These are phyloP conservation scores for Bombus waltoni DNA, from an alignment of 1,140 invertebrate species.

Conservation along the genomic window DNA sequence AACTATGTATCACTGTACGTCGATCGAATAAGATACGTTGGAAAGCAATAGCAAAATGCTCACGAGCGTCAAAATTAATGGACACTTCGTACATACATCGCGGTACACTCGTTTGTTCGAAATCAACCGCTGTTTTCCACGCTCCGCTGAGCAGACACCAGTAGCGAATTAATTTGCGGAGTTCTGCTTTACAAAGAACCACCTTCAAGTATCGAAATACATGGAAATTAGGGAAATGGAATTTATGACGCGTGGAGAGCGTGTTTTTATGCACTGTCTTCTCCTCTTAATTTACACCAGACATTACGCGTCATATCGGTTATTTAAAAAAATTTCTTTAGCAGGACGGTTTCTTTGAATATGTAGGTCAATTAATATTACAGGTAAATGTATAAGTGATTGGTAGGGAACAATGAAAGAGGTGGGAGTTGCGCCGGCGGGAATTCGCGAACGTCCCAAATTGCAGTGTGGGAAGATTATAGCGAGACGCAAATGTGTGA, in stretches of 20 bases:
- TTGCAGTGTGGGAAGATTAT: background rate
- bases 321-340: background rate
- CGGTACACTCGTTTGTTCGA: background rate
- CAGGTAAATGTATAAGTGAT: background rate
- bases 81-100: background rate
- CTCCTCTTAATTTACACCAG: background rate
- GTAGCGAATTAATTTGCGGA: conserved; percentile 32
- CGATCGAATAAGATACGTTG: background rate
- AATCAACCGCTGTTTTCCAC: conserved; percentile 8
- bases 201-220: conserved; percentile 2
- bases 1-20: background rate
- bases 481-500: background rate
- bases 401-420: background rate
- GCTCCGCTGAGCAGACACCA: background rate
- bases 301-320: background rate
- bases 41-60: background rate
- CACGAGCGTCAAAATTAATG: background rate
- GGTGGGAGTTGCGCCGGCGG: background rate
- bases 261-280: background rate
- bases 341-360: background rate
- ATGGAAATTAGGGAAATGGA: background rate
- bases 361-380: background rate
- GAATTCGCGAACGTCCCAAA: background rate
- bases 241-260: background rate
- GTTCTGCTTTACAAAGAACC: conserved; percentile 8